Evolutionary conservation across 1,140 invertebrate species (phyloP).

Genomic region (Pomacea maculata): DNA sequence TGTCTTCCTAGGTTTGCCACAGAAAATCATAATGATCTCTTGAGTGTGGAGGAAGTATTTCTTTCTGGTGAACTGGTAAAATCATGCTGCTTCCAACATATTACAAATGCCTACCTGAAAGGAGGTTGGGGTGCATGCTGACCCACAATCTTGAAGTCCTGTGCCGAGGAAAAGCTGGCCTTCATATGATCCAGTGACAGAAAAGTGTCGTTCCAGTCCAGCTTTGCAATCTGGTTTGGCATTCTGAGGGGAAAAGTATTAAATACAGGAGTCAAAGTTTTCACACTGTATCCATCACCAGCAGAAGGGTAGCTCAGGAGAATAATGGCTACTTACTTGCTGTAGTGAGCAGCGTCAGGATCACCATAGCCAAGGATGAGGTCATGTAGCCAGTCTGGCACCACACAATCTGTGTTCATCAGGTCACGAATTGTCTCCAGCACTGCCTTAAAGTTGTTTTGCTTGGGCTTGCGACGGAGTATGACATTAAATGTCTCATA

Average conservation of each 20-base stretch:
- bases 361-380: conserved; percentile 98
- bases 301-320: neutral
- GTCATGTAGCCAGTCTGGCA: conserved; percentile 98
- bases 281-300: neutral
- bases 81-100: no score
- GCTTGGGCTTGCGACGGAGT: conserved; percentile 96
- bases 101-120: conserved; percentile 72
- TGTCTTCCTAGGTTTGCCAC: no score
- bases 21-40: no score
- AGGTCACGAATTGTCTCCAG: conserved; percentile 97
- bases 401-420: conserved; percentile 99
- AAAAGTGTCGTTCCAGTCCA: conserved; percentile 99
- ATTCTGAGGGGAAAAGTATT: conserved; percentile 70
- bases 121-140: conserved; percentile 76
- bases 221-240: conserved; percentile 76
- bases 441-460: conserved; percentile 99
- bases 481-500: conserved; percentile 98
- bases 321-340: conserved; percentile 70
- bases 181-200: conserved; percentile 89
- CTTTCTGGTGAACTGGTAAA: no score
- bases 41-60: no score
- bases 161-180: conserved; percentile 84
- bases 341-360: conserved; percentile 94
- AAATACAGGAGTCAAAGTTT: neutral
- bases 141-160: conserved; percentile 77